Percentiles rank a stretch among this genome's conserved stretches.
These are phyloP conservation scores for Tyto alba DNA, from an alignment of 2,113 vertebrate species.

Conservation along the genomic window DNA sequence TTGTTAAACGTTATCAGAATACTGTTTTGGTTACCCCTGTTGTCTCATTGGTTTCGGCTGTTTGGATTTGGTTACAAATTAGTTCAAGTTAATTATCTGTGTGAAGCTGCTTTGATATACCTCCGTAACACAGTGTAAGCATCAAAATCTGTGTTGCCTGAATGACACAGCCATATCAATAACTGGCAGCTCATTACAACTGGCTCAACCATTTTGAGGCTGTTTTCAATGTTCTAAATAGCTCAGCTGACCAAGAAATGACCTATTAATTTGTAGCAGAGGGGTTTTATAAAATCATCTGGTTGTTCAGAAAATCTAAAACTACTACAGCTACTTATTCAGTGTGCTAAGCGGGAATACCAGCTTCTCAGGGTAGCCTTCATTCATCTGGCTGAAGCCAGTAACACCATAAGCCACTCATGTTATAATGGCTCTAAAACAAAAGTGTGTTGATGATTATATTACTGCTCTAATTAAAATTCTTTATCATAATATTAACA, in stretches of 20 bases:
- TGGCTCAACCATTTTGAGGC: not conserved
- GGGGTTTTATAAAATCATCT: not conserved
- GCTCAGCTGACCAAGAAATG: not conserved
- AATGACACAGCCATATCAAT: not conserved
- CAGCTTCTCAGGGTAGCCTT: not conserved
- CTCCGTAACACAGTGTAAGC: not conserved
- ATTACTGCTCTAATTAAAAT: not conserved
- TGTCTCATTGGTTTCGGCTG: no score
- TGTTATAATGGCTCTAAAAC: not conserved
- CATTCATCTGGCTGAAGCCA: not conserved
- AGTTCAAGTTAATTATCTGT: no score
- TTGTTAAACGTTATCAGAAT: no score
- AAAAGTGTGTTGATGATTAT: not conserved
- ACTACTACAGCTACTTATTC: not conserved
- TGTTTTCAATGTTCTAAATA: not conserved
- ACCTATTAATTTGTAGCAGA: not conserved
- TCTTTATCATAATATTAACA: not conserved
- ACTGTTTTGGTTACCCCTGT: no score
- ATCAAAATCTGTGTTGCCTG: not conserved
- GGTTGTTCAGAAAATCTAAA: not conserved
- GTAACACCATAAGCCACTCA: not conserved
- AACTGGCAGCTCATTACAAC: not conserved
- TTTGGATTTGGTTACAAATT: no score
- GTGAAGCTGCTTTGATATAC: no score
- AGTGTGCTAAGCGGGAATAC: not conserved